Evolutionary conservation across 2,888 invertebrate species (phyloP).

Genomic region (Sicus ferrugineus): DNA sequence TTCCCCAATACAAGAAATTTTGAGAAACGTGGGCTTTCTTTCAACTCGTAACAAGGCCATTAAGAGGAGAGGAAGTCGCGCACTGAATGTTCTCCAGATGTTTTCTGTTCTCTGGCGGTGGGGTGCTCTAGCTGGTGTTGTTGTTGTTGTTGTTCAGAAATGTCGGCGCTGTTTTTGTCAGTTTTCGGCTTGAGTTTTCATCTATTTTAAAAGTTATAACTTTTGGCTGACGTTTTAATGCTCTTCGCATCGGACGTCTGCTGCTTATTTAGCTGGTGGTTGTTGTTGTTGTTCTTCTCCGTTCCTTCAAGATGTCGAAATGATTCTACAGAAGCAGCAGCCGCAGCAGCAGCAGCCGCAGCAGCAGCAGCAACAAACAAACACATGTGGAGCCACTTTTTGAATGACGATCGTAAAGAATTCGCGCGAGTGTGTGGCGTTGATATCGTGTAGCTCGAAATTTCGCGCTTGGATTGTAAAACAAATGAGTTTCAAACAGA

Average conservation of each 20-base stretch:
- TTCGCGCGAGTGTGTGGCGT: no score
- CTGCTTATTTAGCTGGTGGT: background rate
- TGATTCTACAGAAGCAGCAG: background rate
- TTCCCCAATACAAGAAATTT: constrained; percentile 35
- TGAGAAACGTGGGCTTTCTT: constrained; percentile 9
- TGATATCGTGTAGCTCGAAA: no score
- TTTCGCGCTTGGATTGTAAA: no score
- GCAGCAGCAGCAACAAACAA: background rate
- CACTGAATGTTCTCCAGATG: constrained; percentile 25
- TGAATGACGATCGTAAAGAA: no score
- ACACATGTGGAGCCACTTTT: background rate
- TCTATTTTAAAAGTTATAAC: background rate
- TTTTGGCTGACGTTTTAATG: background rate
- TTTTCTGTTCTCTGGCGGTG: background rate
- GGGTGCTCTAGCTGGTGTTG: constrained; percentile 3
- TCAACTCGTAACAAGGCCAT: constrained; percentile 17
- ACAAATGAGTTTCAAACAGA: no score
- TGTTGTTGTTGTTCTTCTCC: constrained; percentile 2
- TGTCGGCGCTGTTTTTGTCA: background rate
- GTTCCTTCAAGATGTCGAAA: constrained; percentile 8
- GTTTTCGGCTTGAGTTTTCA: background rate
- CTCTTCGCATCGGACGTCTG: background rate
- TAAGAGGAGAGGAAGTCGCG: background rate
- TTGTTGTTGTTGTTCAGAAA: constrained; percentile 3
- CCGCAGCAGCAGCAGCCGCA: background rate